Conservation (phyloP, 1,140 invertebrate genomes). For the Drosophila ficusphila region DNA sequence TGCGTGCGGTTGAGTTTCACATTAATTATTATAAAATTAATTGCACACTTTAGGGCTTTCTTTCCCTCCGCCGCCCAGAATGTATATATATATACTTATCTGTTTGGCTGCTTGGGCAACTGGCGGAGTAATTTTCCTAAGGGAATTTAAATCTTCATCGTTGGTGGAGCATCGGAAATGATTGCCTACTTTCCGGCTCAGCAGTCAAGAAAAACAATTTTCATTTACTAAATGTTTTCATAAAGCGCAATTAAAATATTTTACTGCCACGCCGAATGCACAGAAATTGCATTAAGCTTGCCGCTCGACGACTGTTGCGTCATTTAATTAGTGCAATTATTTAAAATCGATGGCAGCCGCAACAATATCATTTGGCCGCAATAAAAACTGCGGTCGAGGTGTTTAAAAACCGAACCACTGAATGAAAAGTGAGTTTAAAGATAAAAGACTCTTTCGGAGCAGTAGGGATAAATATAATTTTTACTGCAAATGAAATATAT, state of each 20-base stretch:
- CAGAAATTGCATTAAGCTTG: slow-evolving; percentile 32
- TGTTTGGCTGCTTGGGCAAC: slow-evolving; percentile 5
- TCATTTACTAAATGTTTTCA: slow-evolving; percentile 41
- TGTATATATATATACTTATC: slow-evolving; percentile 3
- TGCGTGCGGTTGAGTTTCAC: slow-evolving; percentile 49
- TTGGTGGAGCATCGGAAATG: slow-evolving; percentile 6
- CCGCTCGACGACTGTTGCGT: slow-evolving; percentile 49
- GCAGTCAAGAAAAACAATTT: slow-evolving; percentile 47
- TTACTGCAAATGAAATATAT: no score
- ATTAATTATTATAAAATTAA: slow-evolving; percentile 75
- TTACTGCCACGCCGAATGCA: neutral
- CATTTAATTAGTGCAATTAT: slow-evolving; percentile 73
- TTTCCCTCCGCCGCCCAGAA: no score
- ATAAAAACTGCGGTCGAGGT: slow-evolving; percentile 20
- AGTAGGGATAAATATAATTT: no score
- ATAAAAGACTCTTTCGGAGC: neutral
- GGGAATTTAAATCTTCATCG: slow-evolving; percentile 29
- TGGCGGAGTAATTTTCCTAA: slow-evolving; percentile 10
- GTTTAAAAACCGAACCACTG: neutral
- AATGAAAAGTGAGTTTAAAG: neutral
- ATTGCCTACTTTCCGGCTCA: slow-evolving; percentile 31
- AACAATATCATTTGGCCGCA: slow-evolving; percentile 11
- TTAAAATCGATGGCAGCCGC: slow-evolving; percentile 32
- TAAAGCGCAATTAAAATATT: slow-evolving; percentile 37
- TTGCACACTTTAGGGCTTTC: slow-evolving; percentile 47